Evolutionary conservation across 2,797 vertebrate genomes (phyloP).

Genomic region (Scolopax rusticola): DNA sequence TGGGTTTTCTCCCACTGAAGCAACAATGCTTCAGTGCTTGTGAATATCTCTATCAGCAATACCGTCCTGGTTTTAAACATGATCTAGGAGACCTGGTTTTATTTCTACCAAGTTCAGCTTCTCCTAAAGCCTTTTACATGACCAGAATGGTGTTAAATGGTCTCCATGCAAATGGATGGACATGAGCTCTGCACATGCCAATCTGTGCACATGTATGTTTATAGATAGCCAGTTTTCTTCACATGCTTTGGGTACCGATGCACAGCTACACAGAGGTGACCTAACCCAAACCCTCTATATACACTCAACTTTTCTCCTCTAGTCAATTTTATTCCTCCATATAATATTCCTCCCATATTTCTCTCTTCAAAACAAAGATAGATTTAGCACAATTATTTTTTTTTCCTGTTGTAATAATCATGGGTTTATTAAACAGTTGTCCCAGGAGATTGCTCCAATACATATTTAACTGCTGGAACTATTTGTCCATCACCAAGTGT

Average conservation of each 20-base stretch:
- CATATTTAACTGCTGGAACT: not conserved
- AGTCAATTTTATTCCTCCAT: not conserved
- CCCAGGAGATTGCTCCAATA: not conserved
- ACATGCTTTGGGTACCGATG: not conserved
- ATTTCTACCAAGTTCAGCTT: not conserved
- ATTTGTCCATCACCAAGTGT: not conserved
- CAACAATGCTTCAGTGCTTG: not conserved
- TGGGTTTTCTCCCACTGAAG: not conserved
- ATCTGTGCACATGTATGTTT: rapidly evolving
- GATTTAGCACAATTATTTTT: not conserved
- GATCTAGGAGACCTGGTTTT: not conserved
- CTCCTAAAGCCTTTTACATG: not conserved
- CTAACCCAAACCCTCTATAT: not conserved
- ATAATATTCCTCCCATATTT: not conserved
- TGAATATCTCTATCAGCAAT: not conserved
- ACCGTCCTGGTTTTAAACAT: not conserved
- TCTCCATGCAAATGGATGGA: not conserved
- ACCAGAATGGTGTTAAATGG: not conserved
- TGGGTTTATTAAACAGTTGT: not conserved
- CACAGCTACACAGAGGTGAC: not conserved
- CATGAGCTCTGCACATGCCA: not conserved
- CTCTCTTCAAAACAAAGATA: not conserved
- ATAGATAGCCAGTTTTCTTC: not conserved
- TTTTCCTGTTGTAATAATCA: not conserved
- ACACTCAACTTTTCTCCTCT: not conserved